Conservation (phyloP, 2,113 vertebrate genomes). For the Setophaga petechia region DNA sequence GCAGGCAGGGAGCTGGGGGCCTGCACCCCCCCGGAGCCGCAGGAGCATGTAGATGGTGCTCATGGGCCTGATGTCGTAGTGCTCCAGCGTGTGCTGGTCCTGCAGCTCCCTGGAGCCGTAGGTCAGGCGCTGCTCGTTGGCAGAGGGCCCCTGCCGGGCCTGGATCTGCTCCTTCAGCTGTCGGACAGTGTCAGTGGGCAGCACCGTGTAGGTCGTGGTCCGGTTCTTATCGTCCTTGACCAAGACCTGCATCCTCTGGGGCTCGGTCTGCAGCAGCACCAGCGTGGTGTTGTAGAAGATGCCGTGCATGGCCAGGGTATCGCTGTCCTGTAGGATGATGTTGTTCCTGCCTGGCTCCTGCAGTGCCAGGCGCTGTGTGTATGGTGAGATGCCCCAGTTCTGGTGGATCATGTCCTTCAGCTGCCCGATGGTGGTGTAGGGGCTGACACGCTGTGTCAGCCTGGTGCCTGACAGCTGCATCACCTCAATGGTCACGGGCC, state of each 20-base stretch:
- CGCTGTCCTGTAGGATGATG: accelerated
- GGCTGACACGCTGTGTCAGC: not conserved
- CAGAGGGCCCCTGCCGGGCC: accelerated
- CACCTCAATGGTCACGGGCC: not conserved
- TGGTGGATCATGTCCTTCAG: not conserved
- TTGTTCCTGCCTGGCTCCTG: accelerated
- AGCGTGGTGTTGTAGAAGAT: constrained; percentile 16
- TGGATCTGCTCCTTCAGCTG: constrained; percentile 35
- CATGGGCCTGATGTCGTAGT: not conserved
- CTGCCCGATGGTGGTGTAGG: not conserved
- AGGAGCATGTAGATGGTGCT: constrained; percentile 15
- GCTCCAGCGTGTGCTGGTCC: accelerated
- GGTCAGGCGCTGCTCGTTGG: not conserved
- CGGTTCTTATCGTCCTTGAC: not conserved
- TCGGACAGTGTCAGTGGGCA: not conserved
- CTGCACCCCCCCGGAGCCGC: not conserved
- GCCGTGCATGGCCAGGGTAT: not conserved
- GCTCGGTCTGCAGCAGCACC: not conserved
- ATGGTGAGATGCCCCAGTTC: not conserved
- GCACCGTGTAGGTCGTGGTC: not conserved
- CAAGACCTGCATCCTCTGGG: not conserved
- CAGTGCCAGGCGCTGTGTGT: not conserved
- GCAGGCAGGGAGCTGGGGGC: not conserved
- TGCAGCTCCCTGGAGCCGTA: not conserved
- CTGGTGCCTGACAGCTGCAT: not conserved